Evolutionary conservation across 2,888 invertebrate species (phyloP).

Genomic region (Archaeoteleia sp.): DNA sequence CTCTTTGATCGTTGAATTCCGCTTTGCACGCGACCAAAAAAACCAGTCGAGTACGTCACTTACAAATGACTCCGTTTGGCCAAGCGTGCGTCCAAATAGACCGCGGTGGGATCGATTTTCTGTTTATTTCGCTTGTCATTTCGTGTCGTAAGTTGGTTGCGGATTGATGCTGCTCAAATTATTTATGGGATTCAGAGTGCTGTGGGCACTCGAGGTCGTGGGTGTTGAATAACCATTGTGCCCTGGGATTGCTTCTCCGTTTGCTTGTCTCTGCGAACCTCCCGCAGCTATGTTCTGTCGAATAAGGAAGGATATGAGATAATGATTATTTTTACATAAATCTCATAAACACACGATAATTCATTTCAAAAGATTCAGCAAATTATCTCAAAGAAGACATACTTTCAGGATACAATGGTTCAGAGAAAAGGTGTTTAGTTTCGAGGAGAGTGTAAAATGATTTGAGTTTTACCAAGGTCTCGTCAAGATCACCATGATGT

Average conservation of each 20-base stretch:
- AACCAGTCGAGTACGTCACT: no score
- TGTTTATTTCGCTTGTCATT: conserved; percentile 73
- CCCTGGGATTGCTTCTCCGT: conserved; percentile 69
- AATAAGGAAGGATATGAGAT: conserved; percentile 20
- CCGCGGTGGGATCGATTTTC: conserved; percentile 52
- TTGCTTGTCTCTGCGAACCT: conserved; percentile 66
- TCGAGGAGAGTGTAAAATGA: no score
- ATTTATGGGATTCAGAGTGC: conserved; percentile 70
- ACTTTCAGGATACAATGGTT: no score
- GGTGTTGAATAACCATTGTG: conserved; percentile 72
- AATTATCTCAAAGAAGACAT: no score
- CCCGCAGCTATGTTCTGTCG: conserved; percentile 65
- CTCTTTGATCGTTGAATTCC: no score
- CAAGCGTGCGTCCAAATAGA: background rate
- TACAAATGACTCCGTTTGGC: background rate
- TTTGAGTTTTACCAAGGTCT: no score
- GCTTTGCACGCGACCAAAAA: no score
- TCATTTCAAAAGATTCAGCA: no score
- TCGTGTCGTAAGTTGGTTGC: conserved; percentile 69
- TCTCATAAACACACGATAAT: background rate
- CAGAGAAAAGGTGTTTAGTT: no score
- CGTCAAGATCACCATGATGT: no score
- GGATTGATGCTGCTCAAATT: conserved; percentile 72
- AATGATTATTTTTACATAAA: background rate
- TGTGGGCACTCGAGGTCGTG: conserved; percentile 68